Percentiles rank a stretch among this genome's conserved stretches.
Evolutionary conservation across 2,113 vertebrate genomes (phyloP).

Genomic region (Chauna torquata): DNA sequence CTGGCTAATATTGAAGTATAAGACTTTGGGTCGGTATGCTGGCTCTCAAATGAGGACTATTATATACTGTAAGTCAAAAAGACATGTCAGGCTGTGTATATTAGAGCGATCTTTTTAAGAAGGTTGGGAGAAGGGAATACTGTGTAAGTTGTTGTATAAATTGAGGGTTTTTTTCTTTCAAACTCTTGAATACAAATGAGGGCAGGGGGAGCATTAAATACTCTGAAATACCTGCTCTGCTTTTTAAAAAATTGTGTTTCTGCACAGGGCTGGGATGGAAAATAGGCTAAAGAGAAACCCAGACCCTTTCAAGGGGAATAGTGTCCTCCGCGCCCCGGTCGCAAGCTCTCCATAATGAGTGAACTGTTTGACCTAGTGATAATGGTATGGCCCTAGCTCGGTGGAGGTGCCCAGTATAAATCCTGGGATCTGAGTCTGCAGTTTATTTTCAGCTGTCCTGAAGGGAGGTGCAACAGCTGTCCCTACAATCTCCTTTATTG

Average conservation of each 20-base stretch:
- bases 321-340: background rate
- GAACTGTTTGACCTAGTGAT: background rate
- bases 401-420: slow-evolving; percentile 21
- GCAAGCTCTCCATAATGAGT: background rate
- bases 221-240: background rate
- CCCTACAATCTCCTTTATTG: slow-evolving; percentile 55
- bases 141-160: background rate
- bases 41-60: background rate
- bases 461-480: slow-evolving; percentile 54
- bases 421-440: slow-evolving; percentile 30
- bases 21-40: background rate
- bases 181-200: background rate
- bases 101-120: background rate
- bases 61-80: background rate
- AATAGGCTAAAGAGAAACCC: background rate
- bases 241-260: background rate
- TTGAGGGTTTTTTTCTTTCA: background rate
- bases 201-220: background rate
- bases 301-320: background rate
- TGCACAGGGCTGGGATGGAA: background rate
- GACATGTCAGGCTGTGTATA: background rate
- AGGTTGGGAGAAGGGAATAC: background rate
- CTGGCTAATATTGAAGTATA: background rate
- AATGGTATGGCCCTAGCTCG: background rate
- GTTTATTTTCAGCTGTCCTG: slow-evolving; percentile 61